These are phyloP conservation scores for Porites australiensis DNA, from an alignment of 64 coral and sea anemone species.

Conservation along the genomic window DNA sequence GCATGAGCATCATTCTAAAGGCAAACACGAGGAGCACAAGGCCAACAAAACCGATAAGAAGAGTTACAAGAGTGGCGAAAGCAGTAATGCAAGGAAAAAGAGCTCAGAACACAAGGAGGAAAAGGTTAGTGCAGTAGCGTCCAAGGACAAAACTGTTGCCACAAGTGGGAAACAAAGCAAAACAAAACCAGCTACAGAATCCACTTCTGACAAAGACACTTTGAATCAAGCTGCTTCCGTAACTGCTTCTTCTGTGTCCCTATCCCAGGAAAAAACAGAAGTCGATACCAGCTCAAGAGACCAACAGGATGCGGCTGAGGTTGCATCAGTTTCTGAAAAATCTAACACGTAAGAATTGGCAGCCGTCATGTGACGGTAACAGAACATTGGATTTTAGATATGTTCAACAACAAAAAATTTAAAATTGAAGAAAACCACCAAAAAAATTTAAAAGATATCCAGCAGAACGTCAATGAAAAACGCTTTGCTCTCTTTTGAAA, in stretches of 20 bases:
- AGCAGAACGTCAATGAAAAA: not conserved
- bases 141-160: not conserved
- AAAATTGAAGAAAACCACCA: not conserved
- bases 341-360: not conserved
- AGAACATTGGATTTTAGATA: not conserved
- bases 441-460: not conserved
- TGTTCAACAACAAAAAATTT: constrained; percentile 6
- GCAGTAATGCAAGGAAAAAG: not conserved
- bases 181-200: not conserved
- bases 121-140: not conserved
- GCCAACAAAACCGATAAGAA: not conserved
- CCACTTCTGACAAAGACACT: not conserved
- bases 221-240: not conserved
- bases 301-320: not conserved
- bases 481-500: not conserved
- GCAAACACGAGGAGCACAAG: not conserved
- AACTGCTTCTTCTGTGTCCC: not conserved
- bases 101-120: not conserved
- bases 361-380: not conserved
- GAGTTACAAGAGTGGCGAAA: not conserved
- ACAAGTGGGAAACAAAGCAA: not conserved
- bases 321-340: constrained; percentile 1
- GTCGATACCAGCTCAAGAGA: not conserved
- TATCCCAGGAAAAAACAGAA: not conserved
- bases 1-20: not conserved